Base-by-base conservation (phyloP, 2,113 vertebrate species). In the Jacana jacana region DNA sequence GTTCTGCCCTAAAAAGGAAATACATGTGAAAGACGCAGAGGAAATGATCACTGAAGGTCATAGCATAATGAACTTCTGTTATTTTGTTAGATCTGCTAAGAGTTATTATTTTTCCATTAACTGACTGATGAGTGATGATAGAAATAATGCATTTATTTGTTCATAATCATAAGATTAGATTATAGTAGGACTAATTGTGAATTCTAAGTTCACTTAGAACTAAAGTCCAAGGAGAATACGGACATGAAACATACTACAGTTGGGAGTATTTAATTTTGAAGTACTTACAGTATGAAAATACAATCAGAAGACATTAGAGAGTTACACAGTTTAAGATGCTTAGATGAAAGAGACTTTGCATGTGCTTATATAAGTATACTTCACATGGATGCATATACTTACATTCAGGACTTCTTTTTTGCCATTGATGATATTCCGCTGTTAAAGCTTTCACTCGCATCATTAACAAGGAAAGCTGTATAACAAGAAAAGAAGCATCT, bases 331-430 rank as follows among this genome's bases (percentile, higher is more conserved):
- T 69, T 39, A 46, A 60, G 18, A 51, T 25, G 25, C 28, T 37
- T 61, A 52, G 17, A 72, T 31, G 7, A 91, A 89, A 55, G 22
- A 72, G 27, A 51, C 8, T 65, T 90, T 15, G 42, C 19, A 82
- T 12, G 70, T 39, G 8, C 42, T 72, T 64, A 33, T n/a, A 11
- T 6, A 22, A 44, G 6, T 30, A 37, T 33, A n/a, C 6, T 33
- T 64, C 55, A 71, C 11, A 75, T 25, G 9, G 14, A 84, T 64
- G 48, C 9, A 64, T 16, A 39, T 64, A 95, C 98, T 98, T 98
- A 98, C 98, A 4, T 92, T 98, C 96, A 81, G 97, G 98, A 68
- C 16, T 89, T 95, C 66, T 96, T 10, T 44, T 65, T 23, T 97
- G 89, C 97, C 96, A 98, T 5, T 97, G 93, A 65, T 4, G 69